Evolutionary conservation across 2,888 invertebrate genomes (phyloP).

Genomic region (Coleophora flavipennella): DNA sequence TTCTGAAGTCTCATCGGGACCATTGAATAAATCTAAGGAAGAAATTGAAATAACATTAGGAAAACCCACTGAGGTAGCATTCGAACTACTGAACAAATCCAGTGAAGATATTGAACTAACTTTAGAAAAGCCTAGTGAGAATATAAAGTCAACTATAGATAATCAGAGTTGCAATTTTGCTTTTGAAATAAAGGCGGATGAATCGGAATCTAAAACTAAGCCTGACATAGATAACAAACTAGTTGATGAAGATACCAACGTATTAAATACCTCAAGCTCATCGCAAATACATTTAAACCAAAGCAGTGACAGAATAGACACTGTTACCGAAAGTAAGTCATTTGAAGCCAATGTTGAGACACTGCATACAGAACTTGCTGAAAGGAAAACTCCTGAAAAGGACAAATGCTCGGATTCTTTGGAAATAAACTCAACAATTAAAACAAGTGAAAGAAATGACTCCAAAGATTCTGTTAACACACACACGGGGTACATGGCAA

Average conservation of each 20-base stretch:
- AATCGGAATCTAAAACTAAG: constrained; percentile 2
- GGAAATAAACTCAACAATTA: constrained; percentile 30
- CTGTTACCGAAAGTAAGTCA: constrained; percentile 52
- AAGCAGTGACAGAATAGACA: constrained; percentile 49
- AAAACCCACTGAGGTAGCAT: no score
- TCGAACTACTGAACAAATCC: no score
- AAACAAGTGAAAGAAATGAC: constrained; percentile 32
- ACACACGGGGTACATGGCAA: constrained; percentile 37
- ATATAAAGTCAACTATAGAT: no score
- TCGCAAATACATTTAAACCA: constrained; percentile 44
- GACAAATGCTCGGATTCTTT: constrained; percentile 25
- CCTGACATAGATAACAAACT: constrained; percentile 11
- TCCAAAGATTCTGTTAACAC: constrained; percentile 40
- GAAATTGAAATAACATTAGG: no score
- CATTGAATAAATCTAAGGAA: no score
- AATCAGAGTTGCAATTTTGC: constrained; percentile 3
- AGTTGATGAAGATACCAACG: constrained; percentile 13
- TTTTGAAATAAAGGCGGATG: not conserved
- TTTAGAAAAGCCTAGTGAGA: constrained; percentile 1
- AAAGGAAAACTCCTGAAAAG: constrained; percentile 23
- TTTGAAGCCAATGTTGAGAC: constrained; percentile 29
- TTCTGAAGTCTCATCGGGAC: no score
- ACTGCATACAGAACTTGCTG: constrained; percentile 20
- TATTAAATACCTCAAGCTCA: constrained; percentile 35
- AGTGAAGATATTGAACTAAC: constrained; percentile 1